Evolutionary conservation across 2,888 invertebrate genomes (phyloP), one percentile per base, ranked within the genome.

Genomic region (Acrobasis consociella): DNA sequence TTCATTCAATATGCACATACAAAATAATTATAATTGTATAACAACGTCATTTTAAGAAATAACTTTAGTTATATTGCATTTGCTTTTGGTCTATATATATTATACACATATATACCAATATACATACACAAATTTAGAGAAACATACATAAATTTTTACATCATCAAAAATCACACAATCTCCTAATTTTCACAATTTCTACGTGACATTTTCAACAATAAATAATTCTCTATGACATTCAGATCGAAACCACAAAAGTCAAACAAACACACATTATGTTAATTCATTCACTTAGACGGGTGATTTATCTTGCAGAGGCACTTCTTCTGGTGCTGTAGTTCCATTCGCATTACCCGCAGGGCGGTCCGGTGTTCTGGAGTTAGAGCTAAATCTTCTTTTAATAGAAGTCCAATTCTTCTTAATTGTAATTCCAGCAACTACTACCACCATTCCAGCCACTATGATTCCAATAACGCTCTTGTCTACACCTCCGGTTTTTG

Each of bases 401-500:
- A 93, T 90, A n/a, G 90, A 89, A 71, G 89, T 93, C 88, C 94
- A 93, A 76, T 93, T 94, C 80, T 93, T 94, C 75, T 93, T 94
- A 10, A 93, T 85, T 13, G 91, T 89, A 60, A 94, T 93, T 15
- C 91, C 93, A 13, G 93, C 93, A 1, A 93, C 86, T 2, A 94
- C 89, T 7, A 93, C 80, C 5, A 93, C 83, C 82, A 93, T 90
- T 2, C 93, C 93, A 7, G 91, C 93, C 16, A 93, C 90, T 39
- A 94, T 87, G 22, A 94, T 82, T 49, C 91, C 91, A 59, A 94
- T 87, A 5, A 93, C 77, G 77, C 93, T 88, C 87, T 93, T 92
- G 77, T 93, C 82, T 69, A 94, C 91, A 74, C 93, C 90, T 76
- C 93, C 85, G 60, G 80, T 87, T 78, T 84, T 86, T 2, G 78